Evolutionary conservation across 1,140 invertebrate species (phyloP).

Genomic region (Ceratitis capitata): DNA sequence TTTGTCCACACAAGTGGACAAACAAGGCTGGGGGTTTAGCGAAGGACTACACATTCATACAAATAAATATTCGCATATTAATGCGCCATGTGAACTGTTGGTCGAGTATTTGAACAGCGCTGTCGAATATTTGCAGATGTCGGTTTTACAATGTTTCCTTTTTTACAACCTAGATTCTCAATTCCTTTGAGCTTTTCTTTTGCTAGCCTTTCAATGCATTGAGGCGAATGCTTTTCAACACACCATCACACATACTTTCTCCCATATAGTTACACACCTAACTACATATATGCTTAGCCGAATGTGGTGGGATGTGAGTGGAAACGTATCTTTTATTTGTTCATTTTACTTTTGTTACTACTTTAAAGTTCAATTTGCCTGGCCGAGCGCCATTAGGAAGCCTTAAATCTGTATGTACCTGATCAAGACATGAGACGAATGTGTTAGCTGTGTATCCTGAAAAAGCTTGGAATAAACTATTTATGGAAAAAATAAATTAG

Average conservation of each 20-base stretch:
- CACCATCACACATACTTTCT: background rate
- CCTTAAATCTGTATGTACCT: too few relatives aligned
- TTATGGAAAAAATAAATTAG: too few relatives aligned
- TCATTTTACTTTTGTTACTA: background rate
- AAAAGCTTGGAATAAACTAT: too few relatives aligned
- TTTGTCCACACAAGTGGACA: constrained; percentile 29
- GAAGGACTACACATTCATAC: background rate
- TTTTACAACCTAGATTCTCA: background rate
- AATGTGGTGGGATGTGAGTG: too few relatives aligned
- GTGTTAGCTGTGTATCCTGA: too few relatives aligned
- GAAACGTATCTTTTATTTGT: background rate
- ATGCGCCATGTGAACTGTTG: background rate
- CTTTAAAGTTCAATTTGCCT: background rate
- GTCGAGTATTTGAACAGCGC: background rate
- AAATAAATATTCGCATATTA: background rate
- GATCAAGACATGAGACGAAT: too few relatives aligned
- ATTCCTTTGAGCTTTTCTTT: constrained; percentile 11
- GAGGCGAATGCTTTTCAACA: background rate
- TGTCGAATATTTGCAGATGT: constrained; percentile 7
- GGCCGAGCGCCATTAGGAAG: background rate
- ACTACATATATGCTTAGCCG: background rate
- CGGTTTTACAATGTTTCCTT: constrained; percentile 8
- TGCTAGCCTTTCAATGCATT: background rate
- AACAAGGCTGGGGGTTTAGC: background rate
- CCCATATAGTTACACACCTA: background rate